Evolutionary conservation across 1,140 invertebrate species (phyloP).

Genomic region (Anoplolepis gracilipes): DNA sequence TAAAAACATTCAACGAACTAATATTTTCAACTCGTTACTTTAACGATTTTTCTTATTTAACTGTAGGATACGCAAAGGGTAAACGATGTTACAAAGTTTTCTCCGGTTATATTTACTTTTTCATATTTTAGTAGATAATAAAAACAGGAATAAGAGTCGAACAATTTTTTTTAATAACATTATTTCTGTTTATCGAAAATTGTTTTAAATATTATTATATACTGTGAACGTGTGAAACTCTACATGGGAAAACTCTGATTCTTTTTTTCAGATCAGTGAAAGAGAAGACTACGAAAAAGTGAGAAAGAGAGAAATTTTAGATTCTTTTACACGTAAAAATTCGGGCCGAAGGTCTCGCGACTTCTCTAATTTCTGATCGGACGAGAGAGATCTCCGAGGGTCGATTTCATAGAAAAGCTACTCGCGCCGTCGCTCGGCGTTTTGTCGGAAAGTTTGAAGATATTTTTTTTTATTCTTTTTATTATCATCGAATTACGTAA

Average conservation of each 20-base stretch:
- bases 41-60: no score
- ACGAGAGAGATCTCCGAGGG: conserved; percentile 16
- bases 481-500: conserved; percentile 42
- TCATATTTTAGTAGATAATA: conserved; percentile 5
- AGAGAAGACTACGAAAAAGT: neutral
- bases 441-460: conserved; percentile 7
- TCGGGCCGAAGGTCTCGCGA: conserved; percentile 26
- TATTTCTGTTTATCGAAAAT: neutral
- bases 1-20: no score
- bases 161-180: neutral
- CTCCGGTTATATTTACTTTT: neutral
- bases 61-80: neutral
- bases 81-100: neutral
- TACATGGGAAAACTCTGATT: neutral
- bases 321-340: conserved; percentile 40
- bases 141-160: neutral
- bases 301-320: conserved; percentile 8
- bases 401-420: conserved; percentile 44
- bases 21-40: no score
- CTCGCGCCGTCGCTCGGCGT: conserved; percentile 6
- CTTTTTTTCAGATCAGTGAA: neutral
- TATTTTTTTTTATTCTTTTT: conserved; percentile 20
- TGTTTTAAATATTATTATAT: neutral
- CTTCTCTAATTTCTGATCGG: conserved; percentile 50
- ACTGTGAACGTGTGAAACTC: neutral